Base-by-base conservation (phyloP, 2,113 vertebrate species). In the Martes martes region DNA sequence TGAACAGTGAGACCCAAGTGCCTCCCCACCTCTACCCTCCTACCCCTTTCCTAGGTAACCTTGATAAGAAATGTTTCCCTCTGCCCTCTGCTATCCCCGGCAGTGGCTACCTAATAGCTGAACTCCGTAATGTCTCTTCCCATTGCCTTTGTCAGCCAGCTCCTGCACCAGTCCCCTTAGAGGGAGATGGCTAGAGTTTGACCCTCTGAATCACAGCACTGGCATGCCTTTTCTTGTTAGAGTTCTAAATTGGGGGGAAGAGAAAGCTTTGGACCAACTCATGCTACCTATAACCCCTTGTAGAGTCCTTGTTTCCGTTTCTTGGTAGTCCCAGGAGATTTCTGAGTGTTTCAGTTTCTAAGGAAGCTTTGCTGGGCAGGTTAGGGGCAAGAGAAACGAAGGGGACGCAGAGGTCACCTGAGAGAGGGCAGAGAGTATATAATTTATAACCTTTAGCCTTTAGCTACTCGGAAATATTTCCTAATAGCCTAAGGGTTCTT, bases 401-500 rank as follows among this genome's bases (percentile, higher is more conserved):
- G 90, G 36, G 36, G 61, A 82, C 6, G 13, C 2, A 24, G 76
- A 92, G 80, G 92, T 14, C 39, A 7, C 47, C 73, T 59, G 78
- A 73, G 39, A 87, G 57, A 98, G 55, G 71, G 92, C 91, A 97
- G 96, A 92, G 86, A 87, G 92, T 93, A 31, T 91, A 39, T 97
- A 93, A 94, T 95, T 81, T 82, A 92, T 98, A 97, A 98, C 98
- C 98, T 98, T 98, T 98, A 98, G 97, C 98, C 98, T 98, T 98
- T 98, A 98, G 96, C 98, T 98, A 97, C 97, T 98, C 94, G 85
- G 65, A 94, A 96, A 97, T 94, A 85, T 93, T 98, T 98, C 93
- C 96, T 98, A 97, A 98, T 96, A 97, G 98, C 98, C 97, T 97
- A 92, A 98, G 98, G 94, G 97, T 97, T 98, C 97, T 98, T 99